Conservation (phyloP, 2,113 vertebrate genomes). For the Microcebus griseorufus region DNA sequence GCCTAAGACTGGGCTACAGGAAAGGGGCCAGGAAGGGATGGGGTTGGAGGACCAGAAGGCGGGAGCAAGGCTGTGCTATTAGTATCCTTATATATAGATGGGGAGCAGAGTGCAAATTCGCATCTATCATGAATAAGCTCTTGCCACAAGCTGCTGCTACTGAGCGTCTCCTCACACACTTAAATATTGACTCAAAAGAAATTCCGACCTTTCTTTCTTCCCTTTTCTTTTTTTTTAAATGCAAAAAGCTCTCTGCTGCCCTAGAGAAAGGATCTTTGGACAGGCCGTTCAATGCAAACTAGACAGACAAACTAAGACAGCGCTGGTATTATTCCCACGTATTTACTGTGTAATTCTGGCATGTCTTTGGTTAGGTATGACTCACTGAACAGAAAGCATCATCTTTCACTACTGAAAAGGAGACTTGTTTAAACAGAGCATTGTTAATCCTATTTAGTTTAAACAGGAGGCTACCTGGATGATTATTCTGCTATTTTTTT, state of each 20-base stretch:
- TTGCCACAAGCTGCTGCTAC: conserved; percentile 69
- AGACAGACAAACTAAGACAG: background rate
- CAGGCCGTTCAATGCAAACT: conserved; percentile 86
- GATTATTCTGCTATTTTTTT: conserved; percentile 30
- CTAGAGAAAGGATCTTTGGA: conserved; percentile 90
- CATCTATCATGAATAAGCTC: conserved; percentile 66
- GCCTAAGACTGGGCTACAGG: conserved; percentile 56
- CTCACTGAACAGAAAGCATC: conserved; percentile 66
- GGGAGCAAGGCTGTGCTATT: conserved; percentile 82
- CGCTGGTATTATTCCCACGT: background rate
- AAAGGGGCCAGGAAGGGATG: conserved; percentile 16
- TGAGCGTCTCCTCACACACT: conserved; percentile 77
- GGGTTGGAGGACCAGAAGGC: background rate
- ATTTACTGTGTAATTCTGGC: background rate
- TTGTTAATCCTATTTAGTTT: conserved; percentile 63
- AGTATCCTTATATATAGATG: conserved; percentile 64
- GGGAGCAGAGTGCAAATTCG: conserved; percentile 83
- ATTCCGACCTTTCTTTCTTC: conserved; percentile 75
- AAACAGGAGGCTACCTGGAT: conserved; percentile 59
- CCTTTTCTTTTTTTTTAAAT: conserved; percentile 81
- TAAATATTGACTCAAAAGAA: conserved; percentile 85
- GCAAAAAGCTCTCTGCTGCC: conserved; percentile 90
- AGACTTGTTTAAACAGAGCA: conserved; percentile 52
- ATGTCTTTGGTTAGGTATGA: conserved; percentile 43
- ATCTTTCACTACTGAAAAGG: conserved; percentile 66